Percentiles rank a stretch among this genome's conserved stretches.
Conservation (phyloP, 2,888 invertebrate genomes). For the Drosophila sordidula region DNA sequence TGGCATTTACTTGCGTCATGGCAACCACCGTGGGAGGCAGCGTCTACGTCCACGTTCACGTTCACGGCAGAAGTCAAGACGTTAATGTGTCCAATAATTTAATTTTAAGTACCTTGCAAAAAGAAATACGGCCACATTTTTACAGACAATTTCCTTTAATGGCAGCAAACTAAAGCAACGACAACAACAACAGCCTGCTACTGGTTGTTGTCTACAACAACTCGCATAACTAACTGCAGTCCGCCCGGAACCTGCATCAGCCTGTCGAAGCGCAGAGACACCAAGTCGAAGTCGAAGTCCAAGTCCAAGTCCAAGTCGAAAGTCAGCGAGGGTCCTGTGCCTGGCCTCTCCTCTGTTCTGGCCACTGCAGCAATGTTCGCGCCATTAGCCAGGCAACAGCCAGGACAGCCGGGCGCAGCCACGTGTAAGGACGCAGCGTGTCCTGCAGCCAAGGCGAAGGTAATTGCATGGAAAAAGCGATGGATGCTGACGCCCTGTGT, state of each 20-base stretch:
- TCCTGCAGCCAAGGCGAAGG: slow-evolving; percentile 58
- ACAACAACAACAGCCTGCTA: slow-evolving; percentile 20
- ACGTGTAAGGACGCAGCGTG: slow-evolving; percentile 57
- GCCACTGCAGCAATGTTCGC: slow-evolving; percentile 47
- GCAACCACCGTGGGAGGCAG: slow-evolving; percentile 1
- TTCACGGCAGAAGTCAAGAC: slow-evolving; percentile 71
- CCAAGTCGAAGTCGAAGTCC: slow-evolving; percentile 39
- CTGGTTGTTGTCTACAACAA: slow-evolving; percentile 15
- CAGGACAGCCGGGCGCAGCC: slow-evolving; percentile 28
- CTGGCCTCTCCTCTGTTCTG: neutral
- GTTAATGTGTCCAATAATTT: slow-evolving; percentile 81
- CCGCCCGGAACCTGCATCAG: slow-evolving; percentile 44
- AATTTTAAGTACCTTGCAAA: slow-evolving; percentile 81
- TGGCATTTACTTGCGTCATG: slow-evolving; percentile 72
- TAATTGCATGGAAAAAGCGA: slow-evolving; percentile 77
- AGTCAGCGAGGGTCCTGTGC: slow-evolving; percentile 15
- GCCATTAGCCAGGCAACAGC: slow-evolving; percentile 51
- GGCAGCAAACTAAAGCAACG: slow-evolving; percentile 59
- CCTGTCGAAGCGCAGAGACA: slow-evolving; percentile 45
- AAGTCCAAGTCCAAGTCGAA: slow-evolving; percentile 23
- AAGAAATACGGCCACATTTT: slow-evolving; percentile 81
- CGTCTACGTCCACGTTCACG: slow-evolving; percentile 27
- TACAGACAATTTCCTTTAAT: slow-evolving; percentile 81
- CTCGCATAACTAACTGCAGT: slow-evolving; percentile 44
- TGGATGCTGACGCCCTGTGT: slow-evolving; percentile 17